These are phyloP conservation scores for Onychomys leucogaster DNA, from an alignment of 2,797 vertebrate species.

Conservation along the genomic window DNA sequence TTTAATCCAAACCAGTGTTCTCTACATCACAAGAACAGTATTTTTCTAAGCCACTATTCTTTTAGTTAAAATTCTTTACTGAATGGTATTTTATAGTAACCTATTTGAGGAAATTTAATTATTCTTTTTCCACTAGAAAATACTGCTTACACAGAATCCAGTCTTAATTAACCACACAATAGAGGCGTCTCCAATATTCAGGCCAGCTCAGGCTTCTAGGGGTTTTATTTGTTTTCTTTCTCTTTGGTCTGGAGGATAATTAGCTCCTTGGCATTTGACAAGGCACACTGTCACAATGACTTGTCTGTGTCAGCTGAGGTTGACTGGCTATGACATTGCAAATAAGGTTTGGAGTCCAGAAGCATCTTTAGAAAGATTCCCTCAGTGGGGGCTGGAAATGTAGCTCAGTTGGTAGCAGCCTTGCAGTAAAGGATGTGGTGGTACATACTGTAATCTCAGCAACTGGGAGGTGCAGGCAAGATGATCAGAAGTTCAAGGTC, in stretches of 20 bases:
- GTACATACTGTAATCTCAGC: background rate
- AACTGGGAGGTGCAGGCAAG: too few relatives aligned
- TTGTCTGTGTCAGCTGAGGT: background rate
- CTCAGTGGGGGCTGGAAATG: background rate
- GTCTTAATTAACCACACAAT: background rate
- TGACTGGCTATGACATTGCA: background rate
- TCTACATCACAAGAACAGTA: background rate
- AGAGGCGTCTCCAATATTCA: background rate
- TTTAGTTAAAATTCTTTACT: background rate
- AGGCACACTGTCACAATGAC: background rate
- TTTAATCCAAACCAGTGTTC: background rate
- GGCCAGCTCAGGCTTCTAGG: background rate
- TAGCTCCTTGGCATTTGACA: background rate
- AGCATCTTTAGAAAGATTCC: background rate
- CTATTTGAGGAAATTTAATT: slow-evolving; percentile 6
- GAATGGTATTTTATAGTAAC: background rate
- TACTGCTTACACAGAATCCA: background rate
- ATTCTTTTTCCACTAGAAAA: background rate
- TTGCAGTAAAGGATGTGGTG: background rate
- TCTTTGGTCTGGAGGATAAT: background rate
- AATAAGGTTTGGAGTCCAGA: background rate
- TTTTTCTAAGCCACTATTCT: slow-evolving; percentile 1
- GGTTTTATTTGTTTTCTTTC: background rate
- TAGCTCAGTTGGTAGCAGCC: background rate
- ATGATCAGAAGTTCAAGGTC: background rate